Evolutionary conservation across 2,113 vertebrate genomes (phyloP).

Genomic region (human): DNA sequence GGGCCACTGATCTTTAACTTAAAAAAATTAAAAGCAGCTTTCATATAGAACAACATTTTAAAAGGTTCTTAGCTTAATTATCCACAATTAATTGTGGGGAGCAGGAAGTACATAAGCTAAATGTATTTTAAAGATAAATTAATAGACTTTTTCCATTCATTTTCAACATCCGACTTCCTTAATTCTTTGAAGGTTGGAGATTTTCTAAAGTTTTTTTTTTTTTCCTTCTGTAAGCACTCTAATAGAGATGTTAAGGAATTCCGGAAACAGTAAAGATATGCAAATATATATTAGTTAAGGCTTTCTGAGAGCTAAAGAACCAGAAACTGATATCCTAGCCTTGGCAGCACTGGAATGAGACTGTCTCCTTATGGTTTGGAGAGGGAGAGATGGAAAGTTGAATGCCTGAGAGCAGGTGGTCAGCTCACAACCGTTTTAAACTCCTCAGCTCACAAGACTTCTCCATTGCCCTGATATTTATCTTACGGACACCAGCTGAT

Average conservation of each 20-base stretch:
- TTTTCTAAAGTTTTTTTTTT: neutral
- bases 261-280: neutral
- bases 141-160: neutral
- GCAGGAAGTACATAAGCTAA: neutral
- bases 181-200: conserved; percentile 22
- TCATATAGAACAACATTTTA: neutral
- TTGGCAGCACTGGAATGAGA: neutral
- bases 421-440: neutral
- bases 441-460: neutral
- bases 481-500: neutral
- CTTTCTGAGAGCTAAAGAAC: neutral
- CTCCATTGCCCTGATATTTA: neutral
- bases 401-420: neutral
- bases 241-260: neutral
- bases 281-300: neutral
- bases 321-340: neutral
- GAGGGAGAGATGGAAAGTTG: neutral
- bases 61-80: conserved; percentile 15
- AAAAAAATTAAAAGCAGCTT: neutral
- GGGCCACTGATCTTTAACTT: neutral
- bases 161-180: neutral
- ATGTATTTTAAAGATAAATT: conserved; percentile 46
- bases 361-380: neutral
- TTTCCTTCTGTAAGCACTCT: neutral
- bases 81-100: neutral